Conservation (phyloP, 2,888 invertebrate species). For the Caenorhabditis becei region DNA sequence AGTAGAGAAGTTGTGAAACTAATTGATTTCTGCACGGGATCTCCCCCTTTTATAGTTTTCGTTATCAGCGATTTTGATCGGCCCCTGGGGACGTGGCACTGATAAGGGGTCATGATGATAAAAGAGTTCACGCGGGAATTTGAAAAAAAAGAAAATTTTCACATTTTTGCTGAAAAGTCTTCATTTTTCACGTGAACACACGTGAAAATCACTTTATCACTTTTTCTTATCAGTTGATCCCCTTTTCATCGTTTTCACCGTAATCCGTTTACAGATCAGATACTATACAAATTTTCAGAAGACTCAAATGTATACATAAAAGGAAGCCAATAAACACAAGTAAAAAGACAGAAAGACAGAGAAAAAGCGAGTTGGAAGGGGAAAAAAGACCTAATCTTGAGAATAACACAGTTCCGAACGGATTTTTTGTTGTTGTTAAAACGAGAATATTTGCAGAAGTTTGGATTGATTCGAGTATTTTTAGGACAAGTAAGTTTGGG, state of each 20-base stretch:
- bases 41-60: not conserved
- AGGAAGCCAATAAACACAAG: not conserved
- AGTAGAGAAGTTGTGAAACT: not conserved
- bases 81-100: not conserved
- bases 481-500: not conserved
- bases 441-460: not conserved
- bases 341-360: not conserved
- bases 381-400: not conserved
- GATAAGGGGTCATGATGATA: too few relatives aligned
- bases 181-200: too few relatives aligned
- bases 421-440: not conserved
- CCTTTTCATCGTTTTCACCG: too few relatives aligned
- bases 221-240: too few relatives aligned
- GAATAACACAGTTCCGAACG: not conserved
- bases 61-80: not conserved
- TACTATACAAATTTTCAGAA: not conserved
- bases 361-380: not conserved
- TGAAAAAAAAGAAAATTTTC: not conserved
- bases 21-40: not conserved
- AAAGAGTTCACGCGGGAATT: not conserved
- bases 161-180: too few relatives aligned
- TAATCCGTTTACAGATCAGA: too few relatives aligned
- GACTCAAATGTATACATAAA: not conserved
- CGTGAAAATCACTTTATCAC: too few relatives aligned
- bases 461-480: not conserved